Percentiles rank a stretch among this genome's conserved stretches.
These are phyloP conservation scores for Caenorhabditis japonica DNA, from an alignment of 2,888 invertebrate genomes.

Conservation along the genomic window DNA sequence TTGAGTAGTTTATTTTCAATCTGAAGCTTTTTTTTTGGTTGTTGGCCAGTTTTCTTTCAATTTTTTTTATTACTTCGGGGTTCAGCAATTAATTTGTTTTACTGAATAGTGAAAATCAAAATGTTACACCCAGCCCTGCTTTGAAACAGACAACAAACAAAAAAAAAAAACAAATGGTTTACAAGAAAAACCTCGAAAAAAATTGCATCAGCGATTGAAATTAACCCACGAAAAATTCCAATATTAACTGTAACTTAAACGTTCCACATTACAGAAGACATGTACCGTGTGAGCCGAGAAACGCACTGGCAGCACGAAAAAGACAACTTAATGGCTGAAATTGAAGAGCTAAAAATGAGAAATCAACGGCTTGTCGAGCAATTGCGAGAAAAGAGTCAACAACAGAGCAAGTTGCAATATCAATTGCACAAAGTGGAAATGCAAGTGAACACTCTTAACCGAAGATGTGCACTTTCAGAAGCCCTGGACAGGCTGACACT, in stretches of 20 bases:
- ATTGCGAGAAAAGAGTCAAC: slow-evolving; percentile 71
- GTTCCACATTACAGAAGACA: no score
- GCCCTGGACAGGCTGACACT: slow-evolving; percentile 67
- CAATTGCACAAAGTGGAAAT: slow-evolving; percentile 65
- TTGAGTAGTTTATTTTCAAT: no score
- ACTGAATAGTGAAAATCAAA: no score
- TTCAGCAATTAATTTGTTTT: no score
- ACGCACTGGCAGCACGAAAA: slow-evolving; percentile 60
- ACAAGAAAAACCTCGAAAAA: no score
- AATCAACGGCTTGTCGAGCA: slow-evolving; percentile 72
- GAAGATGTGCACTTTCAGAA: slow-evolving; percentile 65
- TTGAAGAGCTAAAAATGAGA: slow-evolving; percentile 65
- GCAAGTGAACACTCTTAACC: slow-evolving; percentile 61
- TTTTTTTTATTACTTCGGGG: no score
- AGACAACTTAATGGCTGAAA: slow-evolving; percentile 62
- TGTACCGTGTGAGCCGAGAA: slow-evolving; percentile 53
- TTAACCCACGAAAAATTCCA: no score
- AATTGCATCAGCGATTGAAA: no score
- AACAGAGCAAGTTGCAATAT: slow-evolving; percentile 66
- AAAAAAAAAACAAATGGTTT: no score
- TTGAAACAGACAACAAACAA: no score
- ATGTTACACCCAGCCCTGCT: no score
- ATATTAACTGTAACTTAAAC: no score
- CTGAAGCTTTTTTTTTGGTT: not conserved
- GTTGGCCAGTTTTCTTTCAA: slow-evolving; percentile 18